Evolutionary conservation across 2,888 invertebrate species (phyloP), one percentile per base, ranked within the genome.

Genomic region (Torymus texanus): DNA sequence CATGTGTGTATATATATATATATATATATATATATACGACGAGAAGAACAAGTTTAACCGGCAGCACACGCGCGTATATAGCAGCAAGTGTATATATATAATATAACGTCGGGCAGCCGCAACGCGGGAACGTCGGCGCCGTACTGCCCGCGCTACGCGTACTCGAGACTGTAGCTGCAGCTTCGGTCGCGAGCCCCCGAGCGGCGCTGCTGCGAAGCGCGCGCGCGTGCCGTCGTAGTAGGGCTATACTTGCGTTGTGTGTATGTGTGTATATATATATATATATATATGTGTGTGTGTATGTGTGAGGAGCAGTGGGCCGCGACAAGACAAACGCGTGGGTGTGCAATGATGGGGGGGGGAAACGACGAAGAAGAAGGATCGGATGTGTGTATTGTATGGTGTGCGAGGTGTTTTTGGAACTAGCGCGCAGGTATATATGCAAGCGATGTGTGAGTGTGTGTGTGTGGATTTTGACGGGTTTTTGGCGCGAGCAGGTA

Each of bases 51-150:
- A 8, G 41, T 41, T 41, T 41, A 41, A 62, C 11, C n/a, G 21
- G 21, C 53, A n/a, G n/a, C n/a, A n/a, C n/a, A 77, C 58, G 41
- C 72, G 56, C 73, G 55, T 29, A 58, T 59, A 62, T 55, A 24
- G 78, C 72, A 78, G 21, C 21, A 21, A 21, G 21, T 21, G 21
- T 21, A 21, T 21, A 21, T 21, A 21, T 21, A 21, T 21, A 72
- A 79, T 78, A 3, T 18, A 75, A 18, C 63, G 18, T 41, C 16
- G 61, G 21, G 66, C 85, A 81, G 85, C 88, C 89, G 85, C 82
- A 86, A 83, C 88, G 88, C 85, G 86, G 86, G 87, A 88, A 89
- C 87, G 88, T 87, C 87, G 86, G 86, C 88, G 88, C 88, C 84
- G 86, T 84, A 89, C 89, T 90, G 89, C 84, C 84, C 85, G 73